Evolutionary conservation across 2,113 vertebrate species (phyloP), one percentile per base, ranked within the genome.

Genomic region (Labeo rohita): DNA sequence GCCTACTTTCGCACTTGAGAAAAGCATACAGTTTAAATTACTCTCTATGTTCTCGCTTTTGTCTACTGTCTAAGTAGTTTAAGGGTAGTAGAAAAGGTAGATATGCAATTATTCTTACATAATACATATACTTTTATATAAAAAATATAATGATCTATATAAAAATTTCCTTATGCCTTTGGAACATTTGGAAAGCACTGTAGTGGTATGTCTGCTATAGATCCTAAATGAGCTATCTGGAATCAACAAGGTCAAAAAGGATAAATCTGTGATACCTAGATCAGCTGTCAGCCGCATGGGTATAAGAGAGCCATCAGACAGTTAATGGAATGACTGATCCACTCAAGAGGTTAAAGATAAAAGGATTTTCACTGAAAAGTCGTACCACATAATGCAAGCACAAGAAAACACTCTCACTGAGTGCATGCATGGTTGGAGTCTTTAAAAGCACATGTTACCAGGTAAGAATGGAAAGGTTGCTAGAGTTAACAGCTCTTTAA

Each of bases 341-440:
- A 4, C 70, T 73, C 16, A 73, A 54, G 49, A 77, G 49, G 50
- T 54, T 74, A 77, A 54, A 21, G n/a, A 28, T 36, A 10, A 76
- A 34, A 52, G 49, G 15, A 52, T 75, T 75, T 78, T 59, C 28
- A 56, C 2, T 78, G 28, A 78, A 21, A 34, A 39, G 76, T 76
- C n/a, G 52, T 59, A 11, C 13, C 18, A 56, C 5, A 10, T 39
- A 39, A 54, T 0, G 2, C 28, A 78, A 43, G 34, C 16, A 43
- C 16, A 78, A 75, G 73, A 75, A 75, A 50, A 50, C 5, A 28
- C 73, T 75, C 43, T 74, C n/a, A 75, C n/a, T 13, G 73, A 50
- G 45, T 49, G n/a, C 72, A 49, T 75, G 4, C 11, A 7, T 50
- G 45, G 45, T 49, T 75, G 28, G 28, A 28, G 23, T 34, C 63